Evolutionary conservation across 2,113 vertebrate genomes (phyloP), one percentile per base, ranked within the genome.

Genomic region (Micronisus gabar): DNA sequence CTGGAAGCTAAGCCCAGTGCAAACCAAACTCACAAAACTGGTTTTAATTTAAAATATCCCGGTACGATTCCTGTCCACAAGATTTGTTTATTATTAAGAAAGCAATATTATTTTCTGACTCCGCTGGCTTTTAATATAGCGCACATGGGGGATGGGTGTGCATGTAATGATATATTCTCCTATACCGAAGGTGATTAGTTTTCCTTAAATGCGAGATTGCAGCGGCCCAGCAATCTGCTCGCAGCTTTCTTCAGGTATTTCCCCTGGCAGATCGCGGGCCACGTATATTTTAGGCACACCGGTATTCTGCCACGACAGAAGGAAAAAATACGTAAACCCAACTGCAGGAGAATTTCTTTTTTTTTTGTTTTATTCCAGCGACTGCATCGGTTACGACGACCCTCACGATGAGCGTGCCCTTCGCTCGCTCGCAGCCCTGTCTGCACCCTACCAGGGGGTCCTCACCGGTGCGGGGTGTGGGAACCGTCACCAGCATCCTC

Each of bases 61-160:
- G 20, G 86, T 85, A 95, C 86, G 86, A 81, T 92, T 91, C 90
- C 93, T 87, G 95, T 81, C 88, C 91, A 76, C 15, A 45, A 94
- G 96, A 93, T 76, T 79, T 93, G 88, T 95, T 97, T 97, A 97
- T 97, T 97, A 97, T 94, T 96, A 97, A 97, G 90, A 93, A 97
- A 91, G 93, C 92, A 97, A 96, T 95, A 95, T 95, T 93, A 90
- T 95, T 95, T 68, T 87, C 83, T 41, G 93, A 86, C 80, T 95
- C 76, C 30, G 32, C 56, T 81, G 70, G 73, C 62, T 84, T 93
- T 87, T 68, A 90, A 91, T 81, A 76, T 11, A 47, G 73, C 2
- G 7, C 15, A 36, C 29, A 19, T 56, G 26, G 68, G 48, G 50
- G 61, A 36, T 12, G 32, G 55, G 41, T 12, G 25, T 36, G 56